phyloP scores from a whole-genome alignment of 1,140 invertebrate genomes.

The Monomorium pharaonis region DNA sequence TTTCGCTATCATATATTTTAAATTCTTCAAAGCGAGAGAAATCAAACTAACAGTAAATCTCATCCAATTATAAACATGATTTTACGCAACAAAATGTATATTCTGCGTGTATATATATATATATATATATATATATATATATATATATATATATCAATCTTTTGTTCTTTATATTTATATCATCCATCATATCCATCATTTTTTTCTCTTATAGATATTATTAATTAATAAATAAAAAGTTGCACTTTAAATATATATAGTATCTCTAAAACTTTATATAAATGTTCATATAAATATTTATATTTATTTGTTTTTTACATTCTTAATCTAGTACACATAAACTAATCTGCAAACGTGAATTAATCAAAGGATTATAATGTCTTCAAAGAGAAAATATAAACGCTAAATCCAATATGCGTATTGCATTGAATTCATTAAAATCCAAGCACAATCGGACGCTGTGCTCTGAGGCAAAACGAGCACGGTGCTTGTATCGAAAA shows the following conservation, averaged over 20 bases:
- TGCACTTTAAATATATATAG: neutral
- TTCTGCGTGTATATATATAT: too few relatives aligned
- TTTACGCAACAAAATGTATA: neutral
- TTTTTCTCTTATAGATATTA: neutral
- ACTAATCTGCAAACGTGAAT: neutral
- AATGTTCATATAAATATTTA: neutral
- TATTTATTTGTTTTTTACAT: neutral
- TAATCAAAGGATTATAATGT: neutral
- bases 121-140: too few relatives aligned
- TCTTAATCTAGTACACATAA: neutral
- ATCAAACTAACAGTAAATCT: neutral
- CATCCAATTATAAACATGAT: neutral
- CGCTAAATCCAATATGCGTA: neutral
- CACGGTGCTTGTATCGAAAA: neutral
- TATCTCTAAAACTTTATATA: neutral
- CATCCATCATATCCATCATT: too few relatives aligned
- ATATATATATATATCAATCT: too few relatives aligned
- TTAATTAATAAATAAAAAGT: neutral
- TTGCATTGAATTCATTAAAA: constrained; percentile 41
- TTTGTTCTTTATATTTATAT: too few relatives aligned
- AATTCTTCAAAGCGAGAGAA: neutral
- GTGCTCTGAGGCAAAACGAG: neutral
- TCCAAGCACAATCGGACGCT: neutral
- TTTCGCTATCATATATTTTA: neutral
- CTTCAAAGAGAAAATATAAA: constrained; percentile 8